A percentile compares a stretch with the other conserved stretches of the same genome.
These are phyloP conservation scores for Tricholaema leucomelas DNA, from an alignment of 2,113 vertebrate species.

Conservation along the genomic window DNA sequence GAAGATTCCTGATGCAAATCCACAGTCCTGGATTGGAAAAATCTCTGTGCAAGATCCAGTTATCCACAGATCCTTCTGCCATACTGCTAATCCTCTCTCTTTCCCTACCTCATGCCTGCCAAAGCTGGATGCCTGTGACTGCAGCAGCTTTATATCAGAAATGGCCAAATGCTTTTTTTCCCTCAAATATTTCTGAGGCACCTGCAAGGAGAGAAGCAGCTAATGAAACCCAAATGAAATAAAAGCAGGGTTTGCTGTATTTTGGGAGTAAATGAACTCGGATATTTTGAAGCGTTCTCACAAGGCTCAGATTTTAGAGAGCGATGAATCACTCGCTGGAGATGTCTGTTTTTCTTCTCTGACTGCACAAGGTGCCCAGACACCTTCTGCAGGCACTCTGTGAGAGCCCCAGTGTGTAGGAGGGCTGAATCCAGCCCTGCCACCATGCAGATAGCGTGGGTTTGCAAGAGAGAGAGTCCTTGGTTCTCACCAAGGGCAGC, in stretches of 20 bases:
- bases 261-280: background rate
- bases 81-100: background rate
- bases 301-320: background rate
- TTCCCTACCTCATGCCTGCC: background rate
- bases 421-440: rapidly evolving
- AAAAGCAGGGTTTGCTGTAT: background rate
- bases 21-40: background rate
- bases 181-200: background rate
- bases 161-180: background rate
- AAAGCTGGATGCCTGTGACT: background rate
- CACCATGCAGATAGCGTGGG: rapidly evolving
- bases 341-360: background rate
- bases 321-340: background rate
- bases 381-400: background rate
- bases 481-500: background rate
- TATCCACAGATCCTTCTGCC: background rate
- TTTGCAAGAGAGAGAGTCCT: rapidly evolving
- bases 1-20: background rate
- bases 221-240: background rate
- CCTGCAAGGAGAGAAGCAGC: background rate
- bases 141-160: background rate
- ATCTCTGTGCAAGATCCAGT: background rate
- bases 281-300: background rate
- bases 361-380: background rate
- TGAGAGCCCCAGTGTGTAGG: background rate